Base-by-base conservation (phyloP, 2,797 vertebrate genomes). In the Rachycentron canadum region DNA sequence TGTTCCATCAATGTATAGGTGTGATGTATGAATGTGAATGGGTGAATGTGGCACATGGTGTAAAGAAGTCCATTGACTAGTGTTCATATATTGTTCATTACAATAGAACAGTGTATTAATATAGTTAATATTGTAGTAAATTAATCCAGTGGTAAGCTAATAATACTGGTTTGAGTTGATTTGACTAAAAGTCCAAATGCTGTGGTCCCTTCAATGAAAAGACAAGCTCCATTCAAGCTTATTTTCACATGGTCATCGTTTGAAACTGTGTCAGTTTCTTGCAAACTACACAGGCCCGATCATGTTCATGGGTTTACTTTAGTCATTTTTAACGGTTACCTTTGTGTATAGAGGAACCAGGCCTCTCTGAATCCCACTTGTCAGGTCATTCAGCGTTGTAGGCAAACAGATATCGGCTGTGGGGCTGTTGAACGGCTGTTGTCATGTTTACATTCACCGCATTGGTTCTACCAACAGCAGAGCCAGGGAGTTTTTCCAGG, bases 401-500 rank as follows among this genome's bases (percentile, higher is more conserved):
- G 61, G 83, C 84, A 94, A 94, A 94, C 91, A 92, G 66, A 85
- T 32, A 71, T 69, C 43, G 11, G 11, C 78, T 30, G 79, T 69
- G 61, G 34, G 40, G 79, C 89, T 90, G 90, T 69, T 85, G 60
- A 89, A 57, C 86, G 84, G 86, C 90, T 89, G 88, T 65, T 86
- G 86, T 90, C 74, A 5, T 93, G 88, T 94, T 94, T 87, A 83
- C 91, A 68, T 90, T 94, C 71, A 77, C n/a, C n/a, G 47, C 85
- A 45, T 71, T 66, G 50, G 77, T 76, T 84, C 84, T 65, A 78
- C 76, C 81, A 78, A 66, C 80, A 84, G 82, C 79, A 32, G 53
- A 72, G 83, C 80, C 58, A 12, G 36, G 64, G 30, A 81, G 90
- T 93, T 90, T 92, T 81, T 79, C 74, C 85, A 89, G 73, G 85